These are phyloP conservation scores for Altica lythri DNA, from an alignment of 2,888 invertebrate genomes.

Conservation along the genomic window DNA sequence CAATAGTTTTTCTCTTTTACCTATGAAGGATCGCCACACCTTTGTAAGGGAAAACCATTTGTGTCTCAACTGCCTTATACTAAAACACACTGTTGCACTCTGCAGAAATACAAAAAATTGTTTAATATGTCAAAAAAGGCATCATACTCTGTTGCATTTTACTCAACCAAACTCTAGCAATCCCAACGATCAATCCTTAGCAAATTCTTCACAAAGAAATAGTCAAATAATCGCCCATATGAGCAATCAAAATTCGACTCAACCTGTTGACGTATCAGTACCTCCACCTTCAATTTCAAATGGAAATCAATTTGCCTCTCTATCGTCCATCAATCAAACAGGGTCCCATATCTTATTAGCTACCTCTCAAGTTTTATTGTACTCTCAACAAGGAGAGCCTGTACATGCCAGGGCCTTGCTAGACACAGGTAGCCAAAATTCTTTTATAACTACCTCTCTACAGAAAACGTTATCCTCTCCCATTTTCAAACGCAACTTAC, in stretches of 20 bases:
- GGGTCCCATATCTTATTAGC: not conserved
- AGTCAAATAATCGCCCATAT: not conserved
- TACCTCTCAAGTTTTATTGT: not conserved
- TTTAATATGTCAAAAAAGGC: not conserved
- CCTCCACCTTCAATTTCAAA: not conserved
- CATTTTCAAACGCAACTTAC: no score
- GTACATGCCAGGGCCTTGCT: not conserved
- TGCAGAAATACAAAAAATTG: not conserved
- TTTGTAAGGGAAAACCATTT: not conserved
- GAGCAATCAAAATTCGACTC: not conserved
- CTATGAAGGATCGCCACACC: not conserved
- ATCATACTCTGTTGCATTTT: conserved; percentile 4
- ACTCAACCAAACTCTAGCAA: no score
- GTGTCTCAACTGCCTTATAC: conserved; percentile 2
- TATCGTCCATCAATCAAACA: not conserved
- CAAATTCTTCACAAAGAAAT: not conserved
- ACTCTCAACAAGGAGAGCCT: not conserved
- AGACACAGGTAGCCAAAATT: not conserved
- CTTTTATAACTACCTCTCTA: not conserved
- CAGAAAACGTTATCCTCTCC: not conserved
- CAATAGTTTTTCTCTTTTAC: not conserved
- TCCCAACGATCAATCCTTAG: no score
- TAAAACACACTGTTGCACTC: not conserved
- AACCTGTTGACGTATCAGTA: not conserved
- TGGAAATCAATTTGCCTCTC: not conserved